Conservation (phyloP, 2,797 vertebrate genomes). For the Sylvilagus floridanus region DNA sequence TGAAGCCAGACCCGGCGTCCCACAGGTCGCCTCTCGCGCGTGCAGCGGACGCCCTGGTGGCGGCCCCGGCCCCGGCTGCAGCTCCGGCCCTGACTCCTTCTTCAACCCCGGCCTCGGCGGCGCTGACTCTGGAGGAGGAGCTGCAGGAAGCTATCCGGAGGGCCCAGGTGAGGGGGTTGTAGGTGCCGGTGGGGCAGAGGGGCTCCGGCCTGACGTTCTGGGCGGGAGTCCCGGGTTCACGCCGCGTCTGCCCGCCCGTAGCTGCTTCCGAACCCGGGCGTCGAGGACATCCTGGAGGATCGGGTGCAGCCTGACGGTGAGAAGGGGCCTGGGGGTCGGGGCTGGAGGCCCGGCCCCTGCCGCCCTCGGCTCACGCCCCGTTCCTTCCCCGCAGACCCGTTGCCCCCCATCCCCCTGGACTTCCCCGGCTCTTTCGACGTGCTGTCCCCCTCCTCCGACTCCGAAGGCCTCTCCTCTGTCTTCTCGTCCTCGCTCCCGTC, state of each 20-base stretch:
- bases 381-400: conserved; percentile 66
- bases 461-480: conserved; percentile 87
- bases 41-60: background rate
- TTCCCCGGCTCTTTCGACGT: conserved; percentile 87
- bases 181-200: background rate
- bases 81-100: conserved; percentile 81
- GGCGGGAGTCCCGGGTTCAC: background rate
- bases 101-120: conserved; percentile 19
- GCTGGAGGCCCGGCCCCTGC: conserved; percentile 55
- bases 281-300: conserved; percentile 94
- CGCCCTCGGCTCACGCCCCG: background rate
- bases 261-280: conserved; percentile 93
- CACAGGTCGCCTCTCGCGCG: background rate
- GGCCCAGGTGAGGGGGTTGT: conserved; percentile 90
- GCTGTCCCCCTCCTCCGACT: conserved; percentile 84
- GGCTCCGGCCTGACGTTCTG: background rate
- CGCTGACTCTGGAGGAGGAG: conserved; percentile 93
- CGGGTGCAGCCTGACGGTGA: conserved; percentile 86
- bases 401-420: conserved; percentile 80
- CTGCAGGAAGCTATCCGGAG: conserved; percentile 95
- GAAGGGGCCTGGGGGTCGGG: background rate
- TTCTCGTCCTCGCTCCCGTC: conserved; percentile 88
- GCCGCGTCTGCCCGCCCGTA: conserved; percentile 77
- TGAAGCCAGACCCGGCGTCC: background rate
- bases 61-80: conserved; percentile 53